Evolutionary conservation across 2,113 vertebrate genomes (phyloP).

Genomic region (Tachuris rubrigastra): DNA sequence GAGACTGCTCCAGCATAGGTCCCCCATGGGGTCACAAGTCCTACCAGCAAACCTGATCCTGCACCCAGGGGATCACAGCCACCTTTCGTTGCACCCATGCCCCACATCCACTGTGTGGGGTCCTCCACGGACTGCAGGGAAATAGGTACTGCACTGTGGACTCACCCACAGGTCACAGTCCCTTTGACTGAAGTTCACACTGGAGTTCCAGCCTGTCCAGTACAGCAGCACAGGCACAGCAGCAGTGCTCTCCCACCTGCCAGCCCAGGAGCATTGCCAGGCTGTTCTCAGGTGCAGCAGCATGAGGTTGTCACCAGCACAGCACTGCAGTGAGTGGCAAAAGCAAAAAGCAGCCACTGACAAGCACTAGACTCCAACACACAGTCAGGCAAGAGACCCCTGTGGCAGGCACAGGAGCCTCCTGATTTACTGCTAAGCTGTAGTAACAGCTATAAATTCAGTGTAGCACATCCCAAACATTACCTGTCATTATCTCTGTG

Average conservation of each 20-base stretch:
- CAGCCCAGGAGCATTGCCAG: rapidly evolving
- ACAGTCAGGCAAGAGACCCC: background rate
- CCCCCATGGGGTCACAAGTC: background rate
- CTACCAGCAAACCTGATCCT: background rate
- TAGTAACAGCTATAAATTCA: background rate
- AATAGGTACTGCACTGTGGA: too few relatives aligned
- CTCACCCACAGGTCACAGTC: background rate
- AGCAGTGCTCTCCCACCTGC: rapidly evolving
- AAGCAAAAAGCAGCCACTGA: background rate
- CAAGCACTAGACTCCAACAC: rapidly evolving
- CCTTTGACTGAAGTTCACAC: background rate
- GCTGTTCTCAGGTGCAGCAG: background rate
- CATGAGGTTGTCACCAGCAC: background rate
- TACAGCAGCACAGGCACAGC: background rate
- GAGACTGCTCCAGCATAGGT: background rate
- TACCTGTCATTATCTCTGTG: too few relatives aligned
- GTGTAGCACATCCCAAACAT: background rate
- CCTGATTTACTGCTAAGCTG: background rate
- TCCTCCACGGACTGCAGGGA: rapidly evolving
- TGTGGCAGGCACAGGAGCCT: background rate
- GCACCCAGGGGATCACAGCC: background rate
- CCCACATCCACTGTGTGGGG: too few relatives aligned
- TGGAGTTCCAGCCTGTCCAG: background rate
- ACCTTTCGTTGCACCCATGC: background rate
- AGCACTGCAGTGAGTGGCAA: background rate